These are phyloP conservation scores for Pygocentrus nattereri DNA, from an alignment of 2,797 vertebrate genomes.

Conservation along the genomic window DNA sequence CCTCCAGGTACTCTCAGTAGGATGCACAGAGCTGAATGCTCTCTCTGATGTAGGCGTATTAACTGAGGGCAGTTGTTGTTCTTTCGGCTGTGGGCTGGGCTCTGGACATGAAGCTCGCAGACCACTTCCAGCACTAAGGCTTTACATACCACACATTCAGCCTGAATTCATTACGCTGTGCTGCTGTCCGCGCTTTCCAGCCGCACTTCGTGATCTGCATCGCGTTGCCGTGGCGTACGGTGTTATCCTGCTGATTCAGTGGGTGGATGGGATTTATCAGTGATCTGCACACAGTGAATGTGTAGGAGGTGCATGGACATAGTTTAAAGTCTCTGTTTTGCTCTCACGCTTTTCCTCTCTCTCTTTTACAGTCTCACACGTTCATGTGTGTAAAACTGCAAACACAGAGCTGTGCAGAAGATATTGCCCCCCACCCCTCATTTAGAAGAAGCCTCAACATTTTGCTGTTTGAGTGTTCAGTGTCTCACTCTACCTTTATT, in stretches of 20 bases:
- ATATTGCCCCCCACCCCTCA: too few species aligned
- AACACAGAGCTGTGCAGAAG: too few species aligned
- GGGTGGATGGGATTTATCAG: slow-evolving; percentile 32
- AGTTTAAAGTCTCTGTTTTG: slow-evolving; percentile 14
- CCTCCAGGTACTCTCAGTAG: background rate
- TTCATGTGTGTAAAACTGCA: background rate
- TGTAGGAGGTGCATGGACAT: slow-evolving; percentile 27
- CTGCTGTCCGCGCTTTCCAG: background rate
- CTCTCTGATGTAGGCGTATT: background rate
- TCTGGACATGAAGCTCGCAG: background rate
- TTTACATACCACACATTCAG: background rate
- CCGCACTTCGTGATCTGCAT: slow-evolving; percentile 50
- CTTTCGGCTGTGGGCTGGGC: background rate
- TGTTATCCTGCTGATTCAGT: background rate
- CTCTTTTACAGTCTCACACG: background rate
- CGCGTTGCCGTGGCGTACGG: background rate
- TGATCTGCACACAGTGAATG: slow-evolving; percentile 5
- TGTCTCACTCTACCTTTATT: too few species aligned
- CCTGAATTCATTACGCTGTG: slow-evolving; percentile 7
- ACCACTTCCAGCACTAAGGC: background rate
- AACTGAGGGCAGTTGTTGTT: background rate
- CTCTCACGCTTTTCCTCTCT: background rate
- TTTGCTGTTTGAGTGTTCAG: too few species aligned
- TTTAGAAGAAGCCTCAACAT: too few species aligned
- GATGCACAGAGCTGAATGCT: background rate